Conservation (phyloP, 2,113 vertebrate species). For the Cynocephalus volans region DNA sequence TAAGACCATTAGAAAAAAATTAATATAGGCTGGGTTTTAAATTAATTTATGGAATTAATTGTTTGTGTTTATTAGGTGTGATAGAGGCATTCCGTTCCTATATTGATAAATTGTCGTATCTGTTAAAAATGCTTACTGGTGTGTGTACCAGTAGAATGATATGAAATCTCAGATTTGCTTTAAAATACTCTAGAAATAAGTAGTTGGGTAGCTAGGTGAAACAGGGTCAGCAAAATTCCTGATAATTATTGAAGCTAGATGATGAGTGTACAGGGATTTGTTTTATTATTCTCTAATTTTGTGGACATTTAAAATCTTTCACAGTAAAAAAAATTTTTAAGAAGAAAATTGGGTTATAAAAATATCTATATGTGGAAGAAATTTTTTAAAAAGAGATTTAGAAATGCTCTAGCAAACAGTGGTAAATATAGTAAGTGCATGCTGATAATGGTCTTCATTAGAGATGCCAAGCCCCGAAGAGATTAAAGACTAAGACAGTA, state of each 20-base stretch:
- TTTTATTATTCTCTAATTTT: constrained; percentile 27
- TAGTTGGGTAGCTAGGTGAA: neutral
- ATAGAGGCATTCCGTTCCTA: neutral
- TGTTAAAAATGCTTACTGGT: neutral
- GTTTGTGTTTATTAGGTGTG: neutral
- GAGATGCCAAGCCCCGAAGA: neutral
- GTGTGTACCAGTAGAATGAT: neutral
- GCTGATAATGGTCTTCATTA: neutral
- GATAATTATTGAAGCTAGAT: neutral
- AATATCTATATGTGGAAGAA: neutral
- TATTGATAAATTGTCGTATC: neutral
- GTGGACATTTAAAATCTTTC: neutral
- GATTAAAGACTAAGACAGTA: neutral
- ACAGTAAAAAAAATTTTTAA: neutral
- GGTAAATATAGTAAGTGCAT: neutral
- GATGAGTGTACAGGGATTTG: neutral
- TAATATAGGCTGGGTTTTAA: neutral
- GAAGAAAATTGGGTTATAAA: constrained; percentile 24
- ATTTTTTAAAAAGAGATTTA: neutral
- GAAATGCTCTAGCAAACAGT: neutral
- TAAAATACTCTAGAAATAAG: neutral
- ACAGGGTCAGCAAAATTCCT: neutral
- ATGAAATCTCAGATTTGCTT: neutral
- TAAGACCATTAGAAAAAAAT: neutral
- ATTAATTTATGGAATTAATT: neutral